Evolutionary conservation across 2,888 invertebrate species (phyloP), one percentile per base, ranked within the genome.

Genomic region (Lochmaea crataegi): DNA sequence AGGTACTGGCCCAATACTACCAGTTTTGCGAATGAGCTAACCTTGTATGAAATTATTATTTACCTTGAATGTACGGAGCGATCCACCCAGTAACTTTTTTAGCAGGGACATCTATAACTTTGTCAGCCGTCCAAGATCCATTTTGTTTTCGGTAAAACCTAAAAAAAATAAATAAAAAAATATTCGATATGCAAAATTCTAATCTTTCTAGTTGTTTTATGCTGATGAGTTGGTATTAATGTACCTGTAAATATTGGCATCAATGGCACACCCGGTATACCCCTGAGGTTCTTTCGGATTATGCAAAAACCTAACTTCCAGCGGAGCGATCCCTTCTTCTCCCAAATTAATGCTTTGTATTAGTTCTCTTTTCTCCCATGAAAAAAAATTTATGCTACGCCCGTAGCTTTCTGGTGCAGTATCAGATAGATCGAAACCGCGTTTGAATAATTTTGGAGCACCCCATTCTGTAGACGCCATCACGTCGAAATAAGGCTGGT

Each of bases 391-490:
- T 32, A 99, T 84, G 11, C 91, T 91, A 66, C 92, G 91, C 0
- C 98, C 98, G 84, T 97, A 98, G 51, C 91, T 87, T 0, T 90
- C 91, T 10, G 89, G 77, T 60, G 81, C 77, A 16, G 74, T 42
- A 22, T 81, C 77, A n/a, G 87, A 86, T 0, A 87, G 84, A 32
- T 89, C 85, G 82, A 90, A 92, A 11, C 81, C 93, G n/a, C 89
- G 90, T 81, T 92, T 93, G 84, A 96, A 96, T 65, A 92, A 88
- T 75, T 91, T 93, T 0, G 99, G 99, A 0, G 93, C 90, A 0
- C 96, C 97, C 98, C 98, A 99, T 88, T 98, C 98, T 0, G 94
- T 91, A 14, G 97, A 92, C 26, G 97, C 89, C 93, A 99, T 94
- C 0, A 95, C 91, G 86, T 99, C 95, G 82, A 94, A 94, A 81